Conservation (phyloP, 2,888 invertebrate genomes). For the Noctua janthina region DNA sequence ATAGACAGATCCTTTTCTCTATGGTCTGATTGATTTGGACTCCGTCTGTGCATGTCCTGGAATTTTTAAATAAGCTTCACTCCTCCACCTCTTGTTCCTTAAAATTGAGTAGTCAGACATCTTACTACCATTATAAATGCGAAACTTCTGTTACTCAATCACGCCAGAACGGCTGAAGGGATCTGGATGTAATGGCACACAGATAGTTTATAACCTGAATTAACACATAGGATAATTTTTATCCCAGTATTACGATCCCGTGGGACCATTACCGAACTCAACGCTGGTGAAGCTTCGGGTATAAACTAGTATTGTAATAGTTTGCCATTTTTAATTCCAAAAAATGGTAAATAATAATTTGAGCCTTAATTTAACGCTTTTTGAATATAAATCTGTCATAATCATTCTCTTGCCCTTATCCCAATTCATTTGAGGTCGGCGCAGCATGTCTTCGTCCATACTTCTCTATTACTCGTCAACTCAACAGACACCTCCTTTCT, state of each 20-base stretch:
- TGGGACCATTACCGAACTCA: neutral
- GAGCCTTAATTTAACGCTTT: slow-evolving; percentile 3
- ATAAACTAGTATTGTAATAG: neutral
- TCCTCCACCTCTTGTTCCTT: no score
- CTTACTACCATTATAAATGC: neutral
- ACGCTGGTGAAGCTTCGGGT: neutral
- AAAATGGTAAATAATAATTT: slow-evolving; percentile 13
- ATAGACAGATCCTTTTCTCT: neutral
- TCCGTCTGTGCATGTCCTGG: neutral
- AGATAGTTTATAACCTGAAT: neutral
- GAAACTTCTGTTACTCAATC: neutral
- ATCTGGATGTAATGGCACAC: neutral
- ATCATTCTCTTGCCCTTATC: no score
- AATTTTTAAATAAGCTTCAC: neutral
- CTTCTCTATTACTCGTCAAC: no score
- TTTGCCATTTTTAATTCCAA: slow-evolving; percentile 8
- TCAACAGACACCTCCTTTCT: no score
- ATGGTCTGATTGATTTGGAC: neutral
- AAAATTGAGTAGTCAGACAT: neutral
- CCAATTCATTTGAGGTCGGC: no score
- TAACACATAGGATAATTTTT: neutral
- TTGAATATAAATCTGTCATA: neutral
- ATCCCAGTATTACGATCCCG: neutral
- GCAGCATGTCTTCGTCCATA: no score
- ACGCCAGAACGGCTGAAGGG: neutral